Conservation (phyloP, 2,888 invertebrate genomes). For the Rutpela maculata region DNA sequence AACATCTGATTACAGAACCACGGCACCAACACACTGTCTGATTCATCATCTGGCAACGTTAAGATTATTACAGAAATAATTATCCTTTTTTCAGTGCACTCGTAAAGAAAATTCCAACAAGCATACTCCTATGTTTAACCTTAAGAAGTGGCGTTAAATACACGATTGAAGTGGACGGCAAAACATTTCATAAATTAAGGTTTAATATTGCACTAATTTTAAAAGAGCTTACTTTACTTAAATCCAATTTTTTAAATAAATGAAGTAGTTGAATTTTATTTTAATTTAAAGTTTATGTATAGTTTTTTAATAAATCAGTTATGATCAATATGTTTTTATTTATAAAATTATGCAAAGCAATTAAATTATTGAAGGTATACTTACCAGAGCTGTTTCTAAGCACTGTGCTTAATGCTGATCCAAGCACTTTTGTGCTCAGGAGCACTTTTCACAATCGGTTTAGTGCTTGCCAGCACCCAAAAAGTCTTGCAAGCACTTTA, state of each 20-base stretch:
- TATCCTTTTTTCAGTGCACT: conserved; percentile 62
- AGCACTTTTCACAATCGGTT: too few relatives aligned
- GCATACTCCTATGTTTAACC: conserved; percentile 64
- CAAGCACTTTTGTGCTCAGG: too few relatives aligned
- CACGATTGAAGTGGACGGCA: conserved; percentile 65
- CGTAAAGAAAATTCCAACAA: conserved; percentile 63
- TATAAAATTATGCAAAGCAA: background rate
- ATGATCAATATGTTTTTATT: background rate
- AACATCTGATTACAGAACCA: too few relatives aligned
- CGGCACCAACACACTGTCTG: too few relatives aligned
- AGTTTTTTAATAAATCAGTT: conserved; percentile 49
- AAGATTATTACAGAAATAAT: conserved; percentile 5
- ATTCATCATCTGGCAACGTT: background rate
- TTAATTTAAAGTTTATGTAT: background rate
- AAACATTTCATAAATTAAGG: conserved; percentile 68
- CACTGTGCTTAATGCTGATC: too few relatives aligned
- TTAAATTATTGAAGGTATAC: too few relatives aligned
- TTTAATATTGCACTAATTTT: conserved; percentile 68
- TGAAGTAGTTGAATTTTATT: background rate
- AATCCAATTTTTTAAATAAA: conserved; percentile 45
- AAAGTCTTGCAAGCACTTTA: too few relatives aligned
- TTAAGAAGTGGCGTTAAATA: conserved; percentile 63
- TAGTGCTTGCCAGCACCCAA: too few relatives aligned
- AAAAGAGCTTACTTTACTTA: conserved; percentile 63
- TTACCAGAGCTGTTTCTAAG: too few relatives aligned